Evolutionary conservation across 2,113 vertebrate species (phyloP).

Genomic region (Actenoides hombroni): DNA sequence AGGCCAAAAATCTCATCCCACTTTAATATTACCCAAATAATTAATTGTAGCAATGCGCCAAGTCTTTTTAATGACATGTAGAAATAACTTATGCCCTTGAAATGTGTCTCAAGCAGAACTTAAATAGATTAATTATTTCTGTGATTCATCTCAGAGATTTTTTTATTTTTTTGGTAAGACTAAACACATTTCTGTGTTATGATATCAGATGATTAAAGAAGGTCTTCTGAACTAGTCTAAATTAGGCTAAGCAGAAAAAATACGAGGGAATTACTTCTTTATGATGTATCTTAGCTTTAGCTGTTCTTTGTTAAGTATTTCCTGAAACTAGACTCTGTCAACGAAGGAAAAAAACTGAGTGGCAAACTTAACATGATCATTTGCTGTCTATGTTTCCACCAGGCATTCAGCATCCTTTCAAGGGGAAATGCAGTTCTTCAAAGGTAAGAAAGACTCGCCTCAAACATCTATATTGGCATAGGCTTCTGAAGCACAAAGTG

Average conservation of each 20-base stretch:
- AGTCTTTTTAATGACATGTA: slow-evolving; percentile 40
- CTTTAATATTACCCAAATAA: slow-evolving; percentile 44
- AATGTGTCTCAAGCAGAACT: slow-evolving; percentile 40
- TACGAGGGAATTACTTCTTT: neutral
- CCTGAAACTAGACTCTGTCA: neutral
- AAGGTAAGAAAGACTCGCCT: neutral
- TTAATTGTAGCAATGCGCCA: slow-evolving; percentile 7
- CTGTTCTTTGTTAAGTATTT: neutral
- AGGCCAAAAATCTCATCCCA: slow-evolving; percentile 2
- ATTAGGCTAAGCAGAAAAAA: slow-evolving; percentile 10
- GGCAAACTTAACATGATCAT: neutral
- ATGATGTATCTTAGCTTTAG: neutral
- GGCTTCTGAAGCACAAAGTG: neutral
- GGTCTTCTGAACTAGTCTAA: neutral
- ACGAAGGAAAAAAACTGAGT: neutral
- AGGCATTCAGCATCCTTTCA: neutral
- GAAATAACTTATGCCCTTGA: slow-evolving; percentile 59
- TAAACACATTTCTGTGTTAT: slow-evolving; percentile 48
- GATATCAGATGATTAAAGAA: slow-evolving; percentile 16
- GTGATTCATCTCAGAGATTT: slow-evolving; percentile 18
- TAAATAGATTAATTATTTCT: slow-evolving; percentile 63
- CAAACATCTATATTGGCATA: neutral
- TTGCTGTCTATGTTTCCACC: neutral
- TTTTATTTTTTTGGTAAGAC: neutral
- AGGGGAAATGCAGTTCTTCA: neutral